Conservation (phyloP, 92 coral and sea anemone species). For the Montipora capitata region DNA sequence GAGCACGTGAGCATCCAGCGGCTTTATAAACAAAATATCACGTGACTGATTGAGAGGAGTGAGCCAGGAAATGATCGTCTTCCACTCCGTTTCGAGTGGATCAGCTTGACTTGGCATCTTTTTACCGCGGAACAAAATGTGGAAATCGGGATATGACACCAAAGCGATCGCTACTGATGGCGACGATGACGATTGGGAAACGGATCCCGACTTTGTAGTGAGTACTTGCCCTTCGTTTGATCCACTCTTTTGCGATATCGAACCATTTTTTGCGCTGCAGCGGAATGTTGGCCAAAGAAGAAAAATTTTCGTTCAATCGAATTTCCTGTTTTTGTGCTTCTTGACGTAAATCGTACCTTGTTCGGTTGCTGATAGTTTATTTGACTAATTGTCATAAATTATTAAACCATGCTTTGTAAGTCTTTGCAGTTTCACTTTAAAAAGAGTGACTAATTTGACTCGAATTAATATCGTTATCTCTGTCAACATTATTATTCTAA, state of each 20-base stretch:
- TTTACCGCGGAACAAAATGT: slow-evolving; percentile 56
- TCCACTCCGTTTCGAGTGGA: neutral
- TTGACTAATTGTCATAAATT: neutral
- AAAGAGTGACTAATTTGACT: too few relatives aligned
- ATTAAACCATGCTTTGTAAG: too few relatives aligned
- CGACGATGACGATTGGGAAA: slow-evolving; percentile 99
- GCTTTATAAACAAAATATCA: slow-evolving; percentile 43
- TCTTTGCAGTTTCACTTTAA: too few relatives aligned
- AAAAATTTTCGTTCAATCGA: neutral
- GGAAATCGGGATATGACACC: slow-evolving; percentile 83
- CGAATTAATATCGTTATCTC: too few relatives aligned
- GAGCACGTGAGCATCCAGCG: slow-evolving; percentile 36
- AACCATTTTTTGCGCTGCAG: neutral
- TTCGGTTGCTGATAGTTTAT: neutral
- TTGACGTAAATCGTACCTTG: neutral
- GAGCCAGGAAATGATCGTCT: slow-evolving; percentile 46
- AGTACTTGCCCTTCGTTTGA: neutral
- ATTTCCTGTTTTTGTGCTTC: neutral
- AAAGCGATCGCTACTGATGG: slow-evolving; percentile 46
- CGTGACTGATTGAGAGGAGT: slow-evolving; percentile 47
- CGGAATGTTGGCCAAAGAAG: neutral
- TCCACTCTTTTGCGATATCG: neutral
- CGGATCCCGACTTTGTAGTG: slow-evolving; percentile 99
- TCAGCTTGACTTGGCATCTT: neutral
- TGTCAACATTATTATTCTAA: too few relatives aligned